Base-by-base conservation (phyloP, 2,113 vertebrate genomes). In the Xyrauchen texanus region DNA sequence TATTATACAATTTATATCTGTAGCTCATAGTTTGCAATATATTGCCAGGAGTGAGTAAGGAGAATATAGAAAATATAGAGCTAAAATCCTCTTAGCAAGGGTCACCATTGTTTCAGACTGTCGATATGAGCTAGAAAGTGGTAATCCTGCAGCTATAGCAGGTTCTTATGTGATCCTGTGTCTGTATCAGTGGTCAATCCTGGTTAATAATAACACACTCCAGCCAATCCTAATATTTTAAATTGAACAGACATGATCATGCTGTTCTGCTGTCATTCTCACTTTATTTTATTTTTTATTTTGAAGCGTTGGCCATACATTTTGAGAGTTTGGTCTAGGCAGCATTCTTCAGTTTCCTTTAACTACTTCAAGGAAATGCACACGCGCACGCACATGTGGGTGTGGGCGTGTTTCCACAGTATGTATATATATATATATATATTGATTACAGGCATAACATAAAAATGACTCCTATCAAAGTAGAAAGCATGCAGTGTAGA, bases 41-140 rank as follows among this genome's bases (percentile, higher is more conserved):
- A 4, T 8, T 8, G 8, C 51, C 66, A 3, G 46, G 46, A 15
- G 51, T 45, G 47, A 8, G 51, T 68, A 42, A 15, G n/a, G 13
- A 34, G 21, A 34, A 34, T 44, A 13, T 49, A 47, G 51, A 15
- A 8, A 51, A 8, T 16, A 13, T 15, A 9, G 66, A 16, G 4
- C 45, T 12, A 46, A 4, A 8, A 12, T 45, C 16, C 67, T 79
- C 15, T 1, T 75, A 62, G 46, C 21, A 4, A n/a, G 45, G 62
- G 46, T 21, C n/a, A 53, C 46, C 51, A 71, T 55, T 49, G 67
- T 16, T 68, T 68, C 46, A 68, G 67, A 68, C 46, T 16, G 67
- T 51, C 16, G n/a, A 68, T 68, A 68, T 45, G 5, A 68, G 46
- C 67, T 21, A 16, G 2, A 47, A 9, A 52, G 67, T 21, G 52